phyloP scores from a whole-genome alignment of 2,888 invertebrate genomes.

The Galeruca laticollis region DNA sequence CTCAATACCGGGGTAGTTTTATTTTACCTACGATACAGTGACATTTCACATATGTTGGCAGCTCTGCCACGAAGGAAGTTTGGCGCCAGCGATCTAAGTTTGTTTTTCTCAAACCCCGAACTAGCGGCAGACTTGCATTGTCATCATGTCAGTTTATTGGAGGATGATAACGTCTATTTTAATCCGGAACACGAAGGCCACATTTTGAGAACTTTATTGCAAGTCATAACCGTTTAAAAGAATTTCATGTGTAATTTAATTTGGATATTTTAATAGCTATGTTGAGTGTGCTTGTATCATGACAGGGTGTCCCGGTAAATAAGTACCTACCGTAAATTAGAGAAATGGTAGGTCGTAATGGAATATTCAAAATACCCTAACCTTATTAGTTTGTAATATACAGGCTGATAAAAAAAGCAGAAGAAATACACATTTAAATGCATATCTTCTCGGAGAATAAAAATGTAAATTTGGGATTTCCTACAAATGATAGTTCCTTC shows the following conservation, averaged over 20 bases:
- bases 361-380: too few relatives aligned
- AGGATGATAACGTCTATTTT: conserved; percentile 49
- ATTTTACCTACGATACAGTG: conserved; percentile 55
- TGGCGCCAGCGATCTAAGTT: conserved; percentile 63
- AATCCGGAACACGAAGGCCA: conserved; percentile 37
- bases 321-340: too few relatives aligned
- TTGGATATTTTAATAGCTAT: not conserved
- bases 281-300: too few relatives aligned
- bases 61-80: conserved; percentile 63
- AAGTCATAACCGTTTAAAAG: conserved; percentile 20
- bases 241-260: conserved; percentile 6
- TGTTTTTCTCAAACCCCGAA: conserved; percentile 62
- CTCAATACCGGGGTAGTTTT: conserved; percentile 59
- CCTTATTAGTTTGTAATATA: too few relatives aligned
- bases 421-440: too few relatives aligned
- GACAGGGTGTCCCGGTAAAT: too few relatives aligned
- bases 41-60: conserved; percentile 63
- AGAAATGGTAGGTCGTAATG: too few relatives aligned
- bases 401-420: too few relatives aligned
- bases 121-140: conserved; percentile 53
- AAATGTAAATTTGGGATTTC: too few relatives aligned
- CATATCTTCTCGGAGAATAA: too few relatives aligned
- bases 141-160: conserved; percentile 55
- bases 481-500: too few relatives aligned
- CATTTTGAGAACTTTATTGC: conserved; percentile 27